phyloP scores from a whole-genome alignment of 2,888 invertebrate species.

The Parnassius apollo region DNA sequence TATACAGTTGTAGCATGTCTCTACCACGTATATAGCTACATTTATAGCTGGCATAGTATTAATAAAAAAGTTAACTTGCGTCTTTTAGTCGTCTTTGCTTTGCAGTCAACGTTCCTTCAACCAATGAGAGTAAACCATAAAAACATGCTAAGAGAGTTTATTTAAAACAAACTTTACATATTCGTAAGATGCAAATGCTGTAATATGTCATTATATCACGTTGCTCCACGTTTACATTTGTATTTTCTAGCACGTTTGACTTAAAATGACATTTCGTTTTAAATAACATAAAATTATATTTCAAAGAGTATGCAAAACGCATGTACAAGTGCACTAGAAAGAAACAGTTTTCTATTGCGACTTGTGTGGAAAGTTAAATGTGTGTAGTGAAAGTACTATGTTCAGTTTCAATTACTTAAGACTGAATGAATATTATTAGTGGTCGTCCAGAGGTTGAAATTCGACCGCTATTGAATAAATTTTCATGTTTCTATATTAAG shows the following conservation, averaged over 20 bases:
- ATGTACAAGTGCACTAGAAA: background rate
- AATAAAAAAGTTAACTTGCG: too few relatives aligned
- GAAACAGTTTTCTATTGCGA: slow-evolving; percentile 3
- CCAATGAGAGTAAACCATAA: too few relatives aligned
- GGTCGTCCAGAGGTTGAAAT: too few relatives aligned
- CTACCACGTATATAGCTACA: too few relatives aligned
- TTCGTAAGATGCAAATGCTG: background rate
- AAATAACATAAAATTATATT: background rate
- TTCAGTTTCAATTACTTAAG: background rate
- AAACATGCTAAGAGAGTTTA: background rate
- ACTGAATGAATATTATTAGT: background rate
- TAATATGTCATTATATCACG: background rate
- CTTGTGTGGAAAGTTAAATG: slow-evolving; percentile 2
- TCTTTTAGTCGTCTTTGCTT: too few relatives aligned
- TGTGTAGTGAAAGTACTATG: background rate
- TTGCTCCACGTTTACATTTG: background rate
- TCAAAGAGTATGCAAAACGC: background rate
- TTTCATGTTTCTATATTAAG: too few relatives aligned
- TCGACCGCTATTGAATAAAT: too few relatives aligned
- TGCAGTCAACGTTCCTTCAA: too few relatives aligned
- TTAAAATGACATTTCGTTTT: background rate
- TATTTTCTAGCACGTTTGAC: background rate
- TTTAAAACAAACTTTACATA: background rate
- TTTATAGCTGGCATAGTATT: too few relatives aligned
- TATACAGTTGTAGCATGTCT: too few relatives aligned